These are phyloP conservation scores for Campoletis raptor DNA, from an alignment of 2,888 invertebrate species.

Conservation along the genomic window DNA sequence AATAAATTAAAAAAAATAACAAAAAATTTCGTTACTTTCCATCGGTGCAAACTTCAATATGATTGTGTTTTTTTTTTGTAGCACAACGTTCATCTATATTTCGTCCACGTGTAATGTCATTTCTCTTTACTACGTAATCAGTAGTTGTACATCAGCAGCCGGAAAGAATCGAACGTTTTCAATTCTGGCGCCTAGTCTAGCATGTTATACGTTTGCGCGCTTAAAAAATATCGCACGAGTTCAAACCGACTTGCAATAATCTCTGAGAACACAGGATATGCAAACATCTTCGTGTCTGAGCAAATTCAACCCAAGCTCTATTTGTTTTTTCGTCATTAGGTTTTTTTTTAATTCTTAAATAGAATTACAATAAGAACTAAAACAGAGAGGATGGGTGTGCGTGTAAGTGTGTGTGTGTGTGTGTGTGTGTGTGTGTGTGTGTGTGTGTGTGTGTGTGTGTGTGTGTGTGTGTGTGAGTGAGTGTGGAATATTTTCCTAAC, in stretches of 20 bases:
- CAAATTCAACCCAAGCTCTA: slow-evolving; percentile 3
- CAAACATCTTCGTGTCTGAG: slow-evolving; percentile 39
- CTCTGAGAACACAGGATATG: slow-evolving; percentile 43
- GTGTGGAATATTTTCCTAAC: not conserved
- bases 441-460: no score
- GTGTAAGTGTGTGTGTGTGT: no score
- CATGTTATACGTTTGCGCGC: not conserved
- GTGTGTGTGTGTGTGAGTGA: no score
- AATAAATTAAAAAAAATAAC: not conserved
- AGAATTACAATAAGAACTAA: not conserved
- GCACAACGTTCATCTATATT: not conserved
- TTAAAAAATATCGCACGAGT: slow-evolving; percentile 21
- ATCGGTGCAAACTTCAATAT: not conserved
- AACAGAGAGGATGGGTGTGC: no score
- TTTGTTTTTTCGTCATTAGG: slow-evolving; percentile 1
- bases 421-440: no score
- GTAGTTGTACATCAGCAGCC: slow-evolving; percentile 40
- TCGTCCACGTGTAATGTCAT: slow-evolving; percentile 11
- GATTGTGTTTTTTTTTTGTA: not conserved
- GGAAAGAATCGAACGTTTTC: slow-evolving; percentile 43
- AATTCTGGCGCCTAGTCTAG: slow-evolving; percentile 41
- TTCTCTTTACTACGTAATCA: slow-evolving; percentile 37
- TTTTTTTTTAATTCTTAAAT: not conserved
- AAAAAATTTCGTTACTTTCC: not conserved
- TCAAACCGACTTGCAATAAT: slow-evolving; percentile 47